Percentiles rank a stretch among this genome's conserved stretches.
phyloP scores from a whole-genome alignment of 2,888 invertebrate genomes.

The Erannis defoliaria region DNA sequence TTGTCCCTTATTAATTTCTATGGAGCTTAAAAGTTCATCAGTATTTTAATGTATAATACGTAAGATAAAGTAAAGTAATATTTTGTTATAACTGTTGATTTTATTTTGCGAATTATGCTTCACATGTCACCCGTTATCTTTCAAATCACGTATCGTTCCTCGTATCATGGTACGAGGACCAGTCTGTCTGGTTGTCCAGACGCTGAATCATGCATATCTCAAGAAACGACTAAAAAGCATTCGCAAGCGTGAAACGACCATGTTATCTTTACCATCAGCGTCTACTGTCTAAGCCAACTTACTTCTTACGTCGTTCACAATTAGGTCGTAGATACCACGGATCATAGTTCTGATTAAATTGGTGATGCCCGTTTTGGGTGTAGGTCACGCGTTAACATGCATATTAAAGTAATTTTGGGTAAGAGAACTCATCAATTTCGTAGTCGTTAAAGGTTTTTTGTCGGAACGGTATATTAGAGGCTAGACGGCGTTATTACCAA shows the following conservation, averaged over 20 bases:
- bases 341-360: slow-evolving; percentile 19
- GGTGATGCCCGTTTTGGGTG: slow-evolving; percentile 38
- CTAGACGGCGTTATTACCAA: slow-evolving; percentile 61
- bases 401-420: slow-evolving; percentile 70
- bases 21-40: too few relatives aligned
- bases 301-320: slow-evolving; percentile 45
- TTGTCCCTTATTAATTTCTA: too few relatives aligned
- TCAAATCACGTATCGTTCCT: slow-evolving; percentile 24
- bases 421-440: slow-evolving; percentile 71
- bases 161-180: slow-evolving; percentile 47
- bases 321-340: slow-evolving; percentile 36
- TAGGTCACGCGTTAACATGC: slow-evolving; percentile 58
- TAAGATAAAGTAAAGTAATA: not conserved
- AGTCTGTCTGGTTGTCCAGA: slow-evolving; percentile 62
- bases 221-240: slow-evolving; percentile 39
- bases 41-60: not conserved
- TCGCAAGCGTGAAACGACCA: slow-evolving; percentile 41
- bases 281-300: slow-evolving; percentile 47
- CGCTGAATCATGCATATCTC: slow-evolving; percentile 70
- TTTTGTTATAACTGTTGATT: not conserved
- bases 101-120: slow-evolving; percentile 9
- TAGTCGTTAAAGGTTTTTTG: slow-evolving; percentile 64
- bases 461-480: slow-evolving; percentile 56
- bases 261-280: slow-evolving; percentile 43
- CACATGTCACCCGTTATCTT: slow-evolving; percentile 20